phyloP scores from a whole-genome alignment of 2,888 invertebrate species.

The Sialis fuliginosa region DNA sequence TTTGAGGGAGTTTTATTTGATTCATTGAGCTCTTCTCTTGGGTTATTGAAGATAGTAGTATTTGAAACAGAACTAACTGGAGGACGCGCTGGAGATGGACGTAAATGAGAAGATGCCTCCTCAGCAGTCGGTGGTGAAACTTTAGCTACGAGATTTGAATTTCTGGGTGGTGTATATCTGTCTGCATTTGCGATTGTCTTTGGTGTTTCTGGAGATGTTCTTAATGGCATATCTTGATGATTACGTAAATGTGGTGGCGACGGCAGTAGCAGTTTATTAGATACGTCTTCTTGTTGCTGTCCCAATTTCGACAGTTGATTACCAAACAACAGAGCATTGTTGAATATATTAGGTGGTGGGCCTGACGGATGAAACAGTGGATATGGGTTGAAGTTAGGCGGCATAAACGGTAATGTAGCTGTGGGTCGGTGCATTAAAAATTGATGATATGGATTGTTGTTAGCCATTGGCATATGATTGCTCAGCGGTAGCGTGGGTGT shows the following conservation, averaged over 20 bases:
- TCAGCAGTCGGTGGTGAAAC: conserved; percentile 49
- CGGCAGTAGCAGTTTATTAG: conserved; percentile 19
- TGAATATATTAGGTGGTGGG: conserved; percentile 35
- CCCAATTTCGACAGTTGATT: conserved; percentile 26
- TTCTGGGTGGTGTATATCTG: conserved; percentile 36
- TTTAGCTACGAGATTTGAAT: conserved; percentile 28
- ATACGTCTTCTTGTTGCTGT: background rate
- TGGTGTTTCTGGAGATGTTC: conserved; percentile 17
- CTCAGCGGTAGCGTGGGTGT: conserved; percentile 17
- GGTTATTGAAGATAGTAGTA: conserved; percentile 16
- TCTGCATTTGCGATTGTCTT: conserved; percentile 25
- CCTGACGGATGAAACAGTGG: conserved; percentile 22
- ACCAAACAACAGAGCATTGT: conserved; percentile 42
- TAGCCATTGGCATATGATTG: conserved; percentile 17
- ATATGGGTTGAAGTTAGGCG: conserved; percentile 33
- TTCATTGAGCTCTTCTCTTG: conserved; percentile 18
- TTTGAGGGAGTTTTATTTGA: conserved; percentile 17
- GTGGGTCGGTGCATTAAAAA: conserved; percentile 58
- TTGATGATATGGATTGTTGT: conserved; percentile 25
- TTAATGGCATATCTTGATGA: conserved; percentile 14
- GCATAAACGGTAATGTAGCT: conserved; percentile 39
- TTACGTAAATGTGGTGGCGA: conserved; percentile 6
- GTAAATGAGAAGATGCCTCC: conserved; percentile 41
- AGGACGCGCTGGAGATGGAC: conserved; percentile 48
- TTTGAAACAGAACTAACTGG: conserved; percentile 16